These are phyloP conservation scores for Hestina assimilis DNA, from an alignment of 1,140 invertebrate genomes.

Conservation along the genomic window DNA sequence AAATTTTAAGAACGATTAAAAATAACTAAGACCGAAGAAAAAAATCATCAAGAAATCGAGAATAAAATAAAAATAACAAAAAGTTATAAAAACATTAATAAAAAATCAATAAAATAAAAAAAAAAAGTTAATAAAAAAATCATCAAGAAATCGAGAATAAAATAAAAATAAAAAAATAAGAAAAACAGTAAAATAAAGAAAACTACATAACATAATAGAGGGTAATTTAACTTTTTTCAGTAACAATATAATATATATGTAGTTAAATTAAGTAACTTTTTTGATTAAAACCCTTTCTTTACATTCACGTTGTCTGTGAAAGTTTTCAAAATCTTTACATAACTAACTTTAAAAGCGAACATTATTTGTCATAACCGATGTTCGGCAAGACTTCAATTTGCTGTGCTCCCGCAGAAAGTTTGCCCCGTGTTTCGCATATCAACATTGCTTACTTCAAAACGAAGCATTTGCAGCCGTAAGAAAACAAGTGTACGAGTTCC, in stretches of 20 bases:
- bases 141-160: too few species aligned
- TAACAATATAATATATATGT: background rate
- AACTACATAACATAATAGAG: background rate
- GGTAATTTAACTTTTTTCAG: background rate
- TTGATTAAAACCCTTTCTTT: too few species aligned
- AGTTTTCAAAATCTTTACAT: conserved; percentile 16
- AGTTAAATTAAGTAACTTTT: too few species aligned
- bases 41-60: too few species aligned
- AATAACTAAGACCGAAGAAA: too few species aligned
- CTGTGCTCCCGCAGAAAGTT: conserved; percentile 34
- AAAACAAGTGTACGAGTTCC: conserved; percentile 30
- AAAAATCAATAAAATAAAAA: too few species aligned
- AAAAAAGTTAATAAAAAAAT: too few species aligned
- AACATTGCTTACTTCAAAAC: conserved; percentile 29
- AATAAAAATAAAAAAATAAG: too few species aligned
- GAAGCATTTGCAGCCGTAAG: conserved; percentile 29
- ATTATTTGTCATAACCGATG: conserved; percentile 28
- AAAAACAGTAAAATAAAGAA: too few species aligned
- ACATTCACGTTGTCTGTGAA: background rate
- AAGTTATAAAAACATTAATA: too few species aligned
- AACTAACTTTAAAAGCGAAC: conserved; percentile 26
- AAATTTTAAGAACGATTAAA: too few species aligned
- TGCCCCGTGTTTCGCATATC: conserved; percentile 34
- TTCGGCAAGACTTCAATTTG: conserved; percentile 34
- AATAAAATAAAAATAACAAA: too few species aligned